Evolutionary conservation across 2,797 vertebrate genomes (phyloP).

Genomic region (Amblyopsis hoosieri): DNA sequence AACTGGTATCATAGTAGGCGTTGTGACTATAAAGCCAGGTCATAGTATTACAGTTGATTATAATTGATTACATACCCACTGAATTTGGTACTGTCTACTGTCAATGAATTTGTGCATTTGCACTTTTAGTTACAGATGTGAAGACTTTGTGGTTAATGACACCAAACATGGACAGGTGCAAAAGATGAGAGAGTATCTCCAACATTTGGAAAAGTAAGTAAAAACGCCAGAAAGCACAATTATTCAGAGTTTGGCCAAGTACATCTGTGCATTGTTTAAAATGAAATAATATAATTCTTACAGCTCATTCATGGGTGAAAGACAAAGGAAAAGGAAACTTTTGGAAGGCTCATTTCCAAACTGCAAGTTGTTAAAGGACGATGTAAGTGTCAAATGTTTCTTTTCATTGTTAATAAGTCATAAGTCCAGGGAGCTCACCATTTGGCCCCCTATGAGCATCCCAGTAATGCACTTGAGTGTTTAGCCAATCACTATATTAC

Average conservation of each 20-base stretch:
- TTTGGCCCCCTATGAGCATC: too few species aligned
- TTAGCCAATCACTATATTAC: background rate
- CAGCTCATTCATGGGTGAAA: slow-evolving; percentile 88
- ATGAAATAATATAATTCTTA: slow-evolving; percentile 30
- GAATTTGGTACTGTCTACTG: background rate
- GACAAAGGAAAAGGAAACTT: slow-evolving; percentile 94
- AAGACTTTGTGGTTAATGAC: slow-evolving; percentile 98
- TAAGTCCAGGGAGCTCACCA: slow-evolving; percentile 3
- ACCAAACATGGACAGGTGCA: slow-evolving; percentile 94
- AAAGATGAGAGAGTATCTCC: slow-evolving; percentile 94
- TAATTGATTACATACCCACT: background rate
- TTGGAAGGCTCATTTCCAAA: slow-evolving; percentile 86
- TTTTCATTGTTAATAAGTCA: slow-evolving; percentile 3
- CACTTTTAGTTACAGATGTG: slow-evolving; percentile 91
- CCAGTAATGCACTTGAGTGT: too few species aligned
- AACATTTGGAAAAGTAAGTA: slow-evolving; percentile 97
- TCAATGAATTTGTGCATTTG: slow-evolving; percentile 12
- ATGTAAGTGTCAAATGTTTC: slow-evolving; percentile 79
- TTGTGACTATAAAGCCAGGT: background rate
- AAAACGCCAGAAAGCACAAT: background rate
- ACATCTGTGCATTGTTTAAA: background rate
- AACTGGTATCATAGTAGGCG: too few species aligned
- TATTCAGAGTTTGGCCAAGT: background rate
- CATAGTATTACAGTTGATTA: background rate
- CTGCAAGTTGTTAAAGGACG: slow-evolving; percentile 90